Evolutionary conservation across 2,797 vertebrate genomes (phyloP).

Genomic region (Eospalax fontanierii): DNA sequence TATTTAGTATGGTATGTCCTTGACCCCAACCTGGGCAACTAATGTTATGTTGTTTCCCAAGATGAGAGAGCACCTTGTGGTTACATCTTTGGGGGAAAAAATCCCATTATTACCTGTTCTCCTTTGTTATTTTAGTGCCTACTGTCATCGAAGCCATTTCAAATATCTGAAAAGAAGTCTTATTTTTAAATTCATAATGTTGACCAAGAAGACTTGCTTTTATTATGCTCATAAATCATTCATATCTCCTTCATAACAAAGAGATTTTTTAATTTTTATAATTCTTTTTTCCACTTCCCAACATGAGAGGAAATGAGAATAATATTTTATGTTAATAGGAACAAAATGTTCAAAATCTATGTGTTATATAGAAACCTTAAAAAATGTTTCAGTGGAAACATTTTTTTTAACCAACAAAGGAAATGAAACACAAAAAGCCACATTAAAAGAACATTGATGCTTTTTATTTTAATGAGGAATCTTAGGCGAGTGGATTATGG

Average conservation of each 20-base stretch:
- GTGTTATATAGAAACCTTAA: constrained; percentile 80
- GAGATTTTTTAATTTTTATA: constrained; percentile 82
- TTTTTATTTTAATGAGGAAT: constrained; percentile 81
- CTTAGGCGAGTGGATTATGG: constrained; percentile 73
- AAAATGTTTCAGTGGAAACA: constrained; percentile 82
- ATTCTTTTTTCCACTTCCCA: constrained; percentile 74
- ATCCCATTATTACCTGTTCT: constrained; percentile 35
- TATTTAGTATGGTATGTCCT: neutral
- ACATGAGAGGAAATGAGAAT: constrained; percentile 85
- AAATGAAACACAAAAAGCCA: constrained; percentile 87
- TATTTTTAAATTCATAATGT: constrained; percentile 81
- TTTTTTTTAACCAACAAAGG: constrained; percentile 86
- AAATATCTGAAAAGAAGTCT: constrained; percentile 78
- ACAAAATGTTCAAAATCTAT: constrained; percentile 85
- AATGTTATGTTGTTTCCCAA: constrained; percentile 22
- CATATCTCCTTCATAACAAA: constrained; percentile 82
- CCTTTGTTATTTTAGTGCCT: constrained; percentile 72
- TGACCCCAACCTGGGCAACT: neutral
- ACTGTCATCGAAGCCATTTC: constrained; percentile 79
- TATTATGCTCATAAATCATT: constrained; percentile 86
- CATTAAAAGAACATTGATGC: constrained; percentile 80
- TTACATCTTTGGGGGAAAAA: neutral
- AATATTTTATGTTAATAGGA: constrained; percentile 88
- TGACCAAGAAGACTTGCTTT: constrained; percentile 82
- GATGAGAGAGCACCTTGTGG: neutral